Base-by-base conservation (phyloP, 1,140 invertebrate species). In the Helicoverpa armigera region DNA sequence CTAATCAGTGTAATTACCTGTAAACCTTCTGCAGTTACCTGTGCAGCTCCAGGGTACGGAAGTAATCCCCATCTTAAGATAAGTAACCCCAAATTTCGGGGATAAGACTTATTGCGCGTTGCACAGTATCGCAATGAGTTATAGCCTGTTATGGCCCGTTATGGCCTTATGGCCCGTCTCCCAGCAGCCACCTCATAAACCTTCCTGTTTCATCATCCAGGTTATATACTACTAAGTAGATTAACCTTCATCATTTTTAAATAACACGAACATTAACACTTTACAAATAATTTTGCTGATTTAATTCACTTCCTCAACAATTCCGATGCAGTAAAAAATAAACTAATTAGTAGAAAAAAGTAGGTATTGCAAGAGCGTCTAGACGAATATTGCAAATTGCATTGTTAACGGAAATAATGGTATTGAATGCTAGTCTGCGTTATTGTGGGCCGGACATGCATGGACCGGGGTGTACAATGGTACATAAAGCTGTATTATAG, bases 61-160 rank as follows among this genome's bases (percentile, higher is more conserved):
- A 72, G 50, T 76, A 76, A 63, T 51, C 60, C 75, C 61, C 58
- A 51, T 67, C 61, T 77, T 77, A 67, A 77, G 75, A 77, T 77
- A 77, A 76, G 75, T 77, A 77, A 77, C 75, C 75, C 75, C 75
- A 67, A 77, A 77, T 77, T 51, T 72, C 50, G 16, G 60, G 61
- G 75, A 61, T 67, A 61, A 63, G 50, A 54, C 48, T 77, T 67
- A 77, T 67, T 77, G 75, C 69, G 18, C 18, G 69, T 29, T 54
- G 69, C 60, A 51, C 74, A 77, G 74, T 77, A 77, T 77, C 75
- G 23, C 75, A 77, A 67, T 77, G 75, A 77, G 61, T 77, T 77
- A 77, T 65, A 29, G 61, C 75, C 75, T 31, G 61, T 77, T 54
- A 77, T 77, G 61, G 74, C 58, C 58, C 23, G 58, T 61, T 29